These are phyloP conservation scores for human (Homo sapiens) DNA, from an alignment of 2,113 vertebrate genomes.

Conservation along the genomic window DNA sequence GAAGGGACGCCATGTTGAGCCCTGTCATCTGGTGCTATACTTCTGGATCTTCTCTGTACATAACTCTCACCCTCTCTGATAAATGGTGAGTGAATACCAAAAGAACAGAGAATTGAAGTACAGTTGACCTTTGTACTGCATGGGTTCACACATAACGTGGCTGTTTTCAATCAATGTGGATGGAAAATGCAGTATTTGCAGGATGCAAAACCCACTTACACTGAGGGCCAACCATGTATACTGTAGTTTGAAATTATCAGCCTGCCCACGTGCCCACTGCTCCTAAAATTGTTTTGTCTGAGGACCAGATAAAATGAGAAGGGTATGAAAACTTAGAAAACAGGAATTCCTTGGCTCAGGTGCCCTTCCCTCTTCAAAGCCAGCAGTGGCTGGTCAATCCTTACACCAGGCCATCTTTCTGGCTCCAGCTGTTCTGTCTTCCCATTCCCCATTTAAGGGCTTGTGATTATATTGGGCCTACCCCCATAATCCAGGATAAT, in stretches of 20 bases:
- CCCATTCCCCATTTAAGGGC: background rate
- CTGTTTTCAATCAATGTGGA: background rate
- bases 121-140: background rate
- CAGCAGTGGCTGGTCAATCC: background rate
- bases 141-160: background rate
- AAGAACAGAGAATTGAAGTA: background rate
- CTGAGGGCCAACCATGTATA: background rate
- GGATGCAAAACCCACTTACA: background rate
- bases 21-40: too few species aligned
- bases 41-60: background rate
- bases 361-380: background rate
- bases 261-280: background rate
- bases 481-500: background rate
- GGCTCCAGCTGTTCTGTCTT: background rate
- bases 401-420: background rate
- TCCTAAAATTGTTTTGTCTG: background rate
- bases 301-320: background rate
- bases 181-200: background rate
- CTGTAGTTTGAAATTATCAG: background rate
- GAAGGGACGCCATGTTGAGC: background rate
- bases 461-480: background rate
- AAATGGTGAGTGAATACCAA: background rate
- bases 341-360: background rate
- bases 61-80: background rate
- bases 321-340: background rate